Base-by-base conservation (phyloP, 2,888 invertebrate species). In the Synanthedon andrenaeformis region DNA sequence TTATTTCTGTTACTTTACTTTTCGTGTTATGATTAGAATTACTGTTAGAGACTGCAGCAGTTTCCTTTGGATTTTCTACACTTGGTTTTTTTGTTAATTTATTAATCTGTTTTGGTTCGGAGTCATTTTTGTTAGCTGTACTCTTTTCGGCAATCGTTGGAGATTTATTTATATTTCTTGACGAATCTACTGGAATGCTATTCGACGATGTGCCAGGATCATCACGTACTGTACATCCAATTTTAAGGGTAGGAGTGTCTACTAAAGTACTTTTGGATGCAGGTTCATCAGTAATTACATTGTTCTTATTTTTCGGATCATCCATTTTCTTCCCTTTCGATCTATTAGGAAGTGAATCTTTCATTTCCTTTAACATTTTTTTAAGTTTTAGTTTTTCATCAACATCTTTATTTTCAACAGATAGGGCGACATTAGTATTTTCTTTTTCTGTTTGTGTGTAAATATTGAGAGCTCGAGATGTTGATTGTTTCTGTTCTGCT, bases 281-380 rank as follows among this genome's bases (percentile, higher is more conserved):
- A 49, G n/a, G 14, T 45, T 45, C 14, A 45, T 10, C n/a, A 11
- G 13, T 58, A 62, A 13, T 12, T 53, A 8, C 14, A 41, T 14
- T 42, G 53, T 51, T 53, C 50, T 41, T 55, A 54, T 59, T 63
- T 35, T 35, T 42, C 52, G 54, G 51, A 14, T 58, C 56, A 49
- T 58, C 60, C 23, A 57, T 56, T 53, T 68, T 49, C 45, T 13
- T 13, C 45, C 45, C 45, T 49, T 17, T 49, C 19, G 49, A 19
- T 51, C 42, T 88, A 66, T 90, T 91, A 0, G 92, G 92, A 57
- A 93, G 76, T 11, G 93, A 93, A 72, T 93, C 90, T 75, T 93
- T 93, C 91, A 93, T 93, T 82, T 93, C 93, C 66, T 92, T 93
- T 58, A 93, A 74, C 90, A 93, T 92, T 75, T 92, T 91, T 70